A percentile compares a stretch with the other conserved stretches of the same genome.
Conservation (phyloP, 30 jellyfish, hydroid and myxozoan species). For the Aurelia aurita complex sp. Pacific region DNA sequence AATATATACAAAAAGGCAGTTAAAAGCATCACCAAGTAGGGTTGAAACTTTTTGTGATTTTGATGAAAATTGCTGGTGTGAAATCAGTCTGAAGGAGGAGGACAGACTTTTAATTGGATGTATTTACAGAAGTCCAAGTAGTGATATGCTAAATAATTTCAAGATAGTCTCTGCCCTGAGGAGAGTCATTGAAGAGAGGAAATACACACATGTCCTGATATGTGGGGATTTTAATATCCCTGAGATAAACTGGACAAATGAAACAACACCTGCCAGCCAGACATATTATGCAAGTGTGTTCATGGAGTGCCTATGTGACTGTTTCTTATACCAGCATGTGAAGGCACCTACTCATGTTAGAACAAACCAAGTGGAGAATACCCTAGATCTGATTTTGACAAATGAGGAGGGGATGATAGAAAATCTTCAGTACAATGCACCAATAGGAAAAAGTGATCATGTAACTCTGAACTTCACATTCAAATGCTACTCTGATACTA, state of each 20-base stretch:
- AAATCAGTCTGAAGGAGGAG: slow-evolving; percentile 29
- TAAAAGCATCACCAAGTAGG: slow-evolving; percentile 32
- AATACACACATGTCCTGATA: slow-evolving; percentile 28
- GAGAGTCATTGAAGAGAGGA: slow-evolving; percentile 9
- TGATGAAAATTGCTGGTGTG: slow-evolving; percentile 37
- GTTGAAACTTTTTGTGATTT: slow-evolving; percentile 31
- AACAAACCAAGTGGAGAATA: slow-evolving; percentile 15
- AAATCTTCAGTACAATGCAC: slow-evolving; percentile 35
- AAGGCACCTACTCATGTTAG: slow-evolving; percentile 46
- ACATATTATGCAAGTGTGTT: slow-evolving; percentile 38
- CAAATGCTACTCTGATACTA: slow-evolving; percentile 19
- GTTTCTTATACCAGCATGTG: slow-evolving; percentile 50
- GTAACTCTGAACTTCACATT: slow-evolving; percentile 33
- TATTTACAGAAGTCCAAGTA: slow-evolving; percentile 36
- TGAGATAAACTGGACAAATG: slow-evolving; percentile 34
- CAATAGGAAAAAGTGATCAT: slow-evolving; percentile 52
- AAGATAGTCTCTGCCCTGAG: slow-evolving; percentile 29
- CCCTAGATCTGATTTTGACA: slow-evolving; percentile 43
- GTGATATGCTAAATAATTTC: slow-evolving; percentile 21
- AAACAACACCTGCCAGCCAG: slow-evolving; percentile 54
- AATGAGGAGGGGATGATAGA: slow-evolving; percentile 54
- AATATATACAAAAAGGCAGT: slow-evolving; percentile 8
- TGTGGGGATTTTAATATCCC: slow-evolving; percentile 49
- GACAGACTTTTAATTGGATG: slow-evolving; percentile 44
- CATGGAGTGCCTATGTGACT: slow-evolving; percentile 52